Conservation (phyloP, 2,797 vertebrate genomes). For the Choloepus didactylus region DNA sequence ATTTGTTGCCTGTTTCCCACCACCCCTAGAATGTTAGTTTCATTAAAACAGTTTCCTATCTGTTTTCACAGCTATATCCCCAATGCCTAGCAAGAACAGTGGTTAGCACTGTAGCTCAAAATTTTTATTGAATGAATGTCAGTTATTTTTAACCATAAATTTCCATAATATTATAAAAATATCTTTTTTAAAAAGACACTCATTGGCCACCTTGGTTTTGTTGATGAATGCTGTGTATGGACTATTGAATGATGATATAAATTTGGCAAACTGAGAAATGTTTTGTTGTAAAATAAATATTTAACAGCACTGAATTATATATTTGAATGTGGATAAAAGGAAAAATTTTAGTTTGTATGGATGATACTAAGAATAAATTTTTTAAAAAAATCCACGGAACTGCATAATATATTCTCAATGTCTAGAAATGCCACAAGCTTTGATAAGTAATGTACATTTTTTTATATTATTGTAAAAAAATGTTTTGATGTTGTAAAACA, state of each 20-base stretch:
- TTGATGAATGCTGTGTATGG: neutral
- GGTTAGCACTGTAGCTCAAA: neutral
- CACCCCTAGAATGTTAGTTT: neutral
- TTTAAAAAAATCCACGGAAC: no score
- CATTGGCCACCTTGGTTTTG: conserved; percentile 9
- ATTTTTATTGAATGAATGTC: neutral
- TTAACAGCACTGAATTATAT: no score
- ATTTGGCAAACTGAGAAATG: neutral
- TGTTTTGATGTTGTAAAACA: neutral
- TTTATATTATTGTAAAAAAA: no score
- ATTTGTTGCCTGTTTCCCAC: neutral
- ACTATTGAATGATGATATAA: neutral
- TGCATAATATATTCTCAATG: conserved; percentile 45
- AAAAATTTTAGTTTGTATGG: no score
- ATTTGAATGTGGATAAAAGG: no score
- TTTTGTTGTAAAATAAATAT: no score
- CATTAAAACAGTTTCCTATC: neutral
- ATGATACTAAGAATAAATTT: no score
- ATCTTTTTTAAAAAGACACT: neutral
- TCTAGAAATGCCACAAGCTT: neutral
- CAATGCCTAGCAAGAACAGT: neutral
- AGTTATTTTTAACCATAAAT: neutral
- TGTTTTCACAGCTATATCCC: neutral
- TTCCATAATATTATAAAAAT: neutral
- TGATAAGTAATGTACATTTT: neutral